Conservation (phyloP, 2,113 vertebrate species). For the Sporophila hypoxantha region DNA sequence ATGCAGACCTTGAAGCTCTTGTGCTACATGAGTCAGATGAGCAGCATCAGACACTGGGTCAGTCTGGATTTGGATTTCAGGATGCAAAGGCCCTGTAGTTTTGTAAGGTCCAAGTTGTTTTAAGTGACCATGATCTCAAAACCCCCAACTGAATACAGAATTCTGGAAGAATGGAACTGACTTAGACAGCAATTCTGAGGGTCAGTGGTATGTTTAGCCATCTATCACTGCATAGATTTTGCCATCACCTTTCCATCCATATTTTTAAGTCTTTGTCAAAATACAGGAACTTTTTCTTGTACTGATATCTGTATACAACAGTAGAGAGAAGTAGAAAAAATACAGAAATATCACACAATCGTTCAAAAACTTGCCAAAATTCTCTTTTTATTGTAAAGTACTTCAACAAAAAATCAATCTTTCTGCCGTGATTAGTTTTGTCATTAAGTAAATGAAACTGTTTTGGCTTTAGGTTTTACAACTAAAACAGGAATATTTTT, state of each 20-base stretch:
- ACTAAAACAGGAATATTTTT: not conserved
- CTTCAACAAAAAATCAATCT: not conserved
- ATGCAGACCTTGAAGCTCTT: not conserved
- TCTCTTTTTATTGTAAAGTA: not conserved
- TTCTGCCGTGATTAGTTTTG: not conserved
- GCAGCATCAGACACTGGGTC: not conserved
- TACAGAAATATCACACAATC: not conserved
- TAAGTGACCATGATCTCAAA: not conserved
- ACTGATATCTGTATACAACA: not conserved
- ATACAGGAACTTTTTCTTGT: not conserved
- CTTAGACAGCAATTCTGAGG: not conserved
- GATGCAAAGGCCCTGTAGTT: not conserved
- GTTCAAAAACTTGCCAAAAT: not conserved
- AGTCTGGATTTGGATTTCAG: not conserved
- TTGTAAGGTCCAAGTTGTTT: not conserved
- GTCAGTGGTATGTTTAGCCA: not conserved
- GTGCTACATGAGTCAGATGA: not conserved
- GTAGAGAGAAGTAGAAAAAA: not conserved
- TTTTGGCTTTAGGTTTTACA: conserved; percentile 3
- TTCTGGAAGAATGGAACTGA: not conserved
- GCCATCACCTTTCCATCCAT: not conserved
- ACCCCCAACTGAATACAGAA: not conserved
- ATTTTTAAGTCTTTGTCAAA: not conserved
- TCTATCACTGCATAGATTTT: not conserved
- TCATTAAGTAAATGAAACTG: not conserved